Base-by-base conservation (phyloP, 2,888 invertebrate genomes). In the Caenorhabditis doughertyi region DNA sequence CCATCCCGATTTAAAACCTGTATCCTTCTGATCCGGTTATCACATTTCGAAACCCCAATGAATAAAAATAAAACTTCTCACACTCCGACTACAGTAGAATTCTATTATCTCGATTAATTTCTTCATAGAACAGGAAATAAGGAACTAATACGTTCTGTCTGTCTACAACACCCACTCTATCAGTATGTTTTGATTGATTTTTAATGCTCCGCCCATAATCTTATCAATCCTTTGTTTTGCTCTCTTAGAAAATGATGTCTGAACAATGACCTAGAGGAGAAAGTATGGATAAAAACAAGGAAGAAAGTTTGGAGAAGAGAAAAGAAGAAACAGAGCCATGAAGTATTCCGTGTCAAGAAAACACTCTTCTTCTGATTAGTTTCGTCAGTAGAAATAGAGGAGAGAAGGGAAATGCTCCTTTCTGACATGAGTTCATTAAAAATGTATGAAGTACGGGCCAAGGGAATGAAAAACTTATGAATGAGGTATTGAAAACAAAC, bases 301-400 rank as follows among this genome's bases (percentile, higher is more conserved):
- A 60, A 60, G 42, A 16, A 60, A 25, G n/a, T 25, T 58, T 21
- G 25, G 29, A 42, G 29, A 56, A 27, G 23, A 8, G 32, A 58
- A 29, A 42, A 68, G 42, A 68, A 29, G 0, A 35, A 58, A 32
- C 29, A 49, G 23, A 47, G 67, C 18, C 3, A 49, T 58, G 32
- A 67, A 42, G 39, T 42, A 44, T 56, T 68, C 23, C 44, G 53
- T 67, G 65, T 67, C 68, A 42, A 44, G 68, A 68, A 68, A 68
- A 68, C 51, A 55, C 55, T 56, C 35, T 25, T 27, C 51, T 42
- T 25, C 39, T 68, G 56, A 56, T 68, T 68, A 51, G 51, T 27
- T 56, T 68, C 51, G 67, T 68, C 64, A 64, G 29, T 64, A 47
- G 16, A 44, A 27, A n/a, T 21, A 18, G 55, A 27, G 11, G 32